These are phyloP conservation scores for Fragum fragum DNA, from an alignment of 2,888 invertebrate species.

Conservation along the genomic window DNA sequence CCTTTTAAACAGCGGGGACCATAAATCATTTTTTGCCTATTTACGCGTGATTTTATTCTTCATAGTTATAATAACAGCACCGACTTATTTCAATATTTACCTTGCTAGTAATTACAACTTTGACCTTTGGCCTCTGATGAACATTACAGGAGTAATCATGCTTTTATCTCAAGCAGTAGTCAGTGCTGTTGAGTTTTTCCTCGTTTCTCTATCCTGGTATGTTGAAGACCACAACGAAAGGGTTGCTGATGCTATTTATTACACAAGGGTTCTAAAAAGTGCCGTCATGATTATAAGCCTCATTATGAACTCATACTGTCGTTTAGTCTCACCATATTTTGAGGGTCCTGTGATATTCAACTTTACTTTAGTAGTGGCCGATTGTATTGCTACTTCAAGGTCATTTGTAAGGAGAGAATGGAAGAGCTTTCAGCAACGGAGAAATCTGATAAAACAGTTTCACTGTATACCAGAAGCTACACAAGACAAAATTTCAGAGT, in stretches of 20 bases:
- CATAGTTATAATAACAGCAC: not conserved
- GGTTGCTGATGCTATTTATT: not conserved
- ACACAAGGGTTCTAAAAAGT: not conserved
- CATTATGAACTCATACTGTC: not conserved
- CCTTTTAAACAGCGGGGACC: not conserved
- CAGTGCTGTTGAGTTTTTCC: not conserved
- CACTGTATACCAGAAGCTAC: not conserved
- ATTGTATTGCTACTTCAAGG: not conserved
- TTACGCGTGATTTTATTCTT: not conserved
- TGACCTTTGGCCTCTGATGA: not conserved
- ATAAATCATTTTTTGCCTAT: not conserved
- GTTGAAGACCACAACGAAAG: not conserved
- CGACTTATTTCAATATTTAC: not conserved
- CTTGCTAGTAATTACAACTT: not conserved
- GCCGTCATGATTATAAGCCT: not conserved
- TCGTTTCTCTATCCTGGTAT: not conserved
- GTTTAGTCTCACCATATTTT: slow-evolving; percentile 12
- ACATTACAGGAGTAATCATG: slow-evolving; percentile 2
- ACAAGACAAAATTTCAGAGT: not conserved
- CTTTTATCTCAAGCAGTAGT: not conserved
- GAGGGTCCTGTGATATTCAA: not conserved
- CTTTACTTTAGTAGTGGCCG: not conserved
- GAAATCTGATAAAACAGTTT: not conserved
- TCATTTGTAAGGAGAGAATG: not conserved
- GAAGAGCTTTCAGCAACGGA: not conserved